Percentiles rank a stretch among this genome's conserved stretches.
phyloP scores from a whole-genome alignment of 2,888 invertebrate species.

The Trilocha varians region DNA sequence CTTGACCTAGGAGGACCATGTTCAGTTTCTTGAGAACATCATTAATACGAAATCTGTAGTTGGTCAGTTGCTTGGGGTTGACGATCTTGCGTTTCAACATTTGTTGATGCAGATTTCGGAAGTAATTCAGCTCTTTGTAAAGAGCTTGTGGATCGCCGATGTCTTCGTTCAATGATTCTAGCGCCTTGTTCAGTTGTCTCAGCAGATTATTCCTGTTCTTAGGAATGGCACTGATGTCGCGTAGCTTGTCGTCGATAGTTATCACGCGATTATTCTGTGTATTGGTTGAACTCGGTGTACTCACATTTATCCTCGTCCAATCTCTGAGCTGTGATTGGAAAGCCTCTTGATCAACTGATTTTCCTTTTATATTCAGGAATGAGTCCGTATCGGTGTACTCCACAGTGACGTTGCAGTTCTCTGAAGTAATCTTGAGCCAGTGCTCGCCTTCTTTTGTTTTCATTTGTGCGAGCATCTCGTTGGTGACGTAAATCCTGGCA shows the following conservation, averaged over 20 bases:
- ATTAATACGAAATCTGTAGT: slow-evolving; percentile 53
- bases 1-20: slow-evolving; percentile 74
- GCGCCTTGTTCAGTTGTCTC: slow-evolving; percentile 38
- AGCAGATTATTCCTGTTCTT: slow-evolving; percentile 43
- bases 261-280: slow-evolving; percentile 15
- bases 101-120: slow-evolving; percentile 57
- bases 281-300: slow-evolving; percentile 13
- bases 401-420: slow-evolving; percentile 43
- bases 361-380: slow-evolving; percentile 65
- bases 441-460: slow-evolving; percentile 55
- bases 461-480: slow-evolving; percentile 58
- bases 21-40: slow-evolving; percentile 63
- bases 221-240: slow-evolving; percentile 32
- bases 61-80: slow-evolving; percentile 35
- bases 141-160: slow-evolving; percentile 66
- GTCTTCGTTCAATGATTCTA: slow-evolving; percentile 50
- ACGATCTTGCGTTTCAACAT: slow-evolving; percentile 44
- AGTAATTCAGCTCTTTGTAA: slow-evolving; percentile 49
- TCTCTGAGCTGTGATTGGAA: slow-evolving; percentile 64
- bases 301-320: slow-evolving; percentile 31
- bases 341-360: slow-evolving; percentile 58
- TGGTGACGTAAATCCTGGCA: slow-evolving; percentile 65
- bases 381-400: slow-evolving; percentile 41
- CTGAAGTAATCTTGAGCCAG: slow-evolving; percentile 49
- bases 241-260: slow-evolving; percentile 10